phyloP scores from a whole-genome alignment of 2,888 invertebrate species.

The Loripinus fragilis region DNA sequence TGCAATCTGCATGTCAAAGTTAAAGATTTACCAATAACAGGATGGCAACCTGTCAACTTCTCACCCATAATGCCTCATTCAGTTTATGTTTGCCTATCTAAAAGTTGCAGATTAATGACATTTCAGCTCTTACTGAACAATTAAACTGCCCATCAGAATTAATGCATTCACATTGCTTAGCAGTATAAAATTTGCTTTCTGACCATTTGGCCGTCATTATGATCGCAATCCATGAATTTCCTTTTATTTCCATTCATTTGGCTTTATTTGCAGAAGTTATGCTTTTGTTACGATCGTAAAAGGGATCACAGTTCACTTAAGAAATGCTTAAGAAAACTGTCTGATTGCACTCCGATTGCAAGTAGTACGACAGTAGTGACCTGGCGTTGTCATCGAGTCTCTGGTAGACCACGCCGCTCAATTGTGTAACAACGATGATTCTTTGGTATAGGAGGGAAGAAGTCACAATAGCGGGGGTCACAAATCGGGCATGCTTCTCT shows the following conservation, averaged over 20 bases:
- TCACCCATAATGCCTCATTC: slow-evolving; percentile 21
- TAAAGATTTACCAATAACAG: slow-evolving; percentile 14
- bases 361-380: slow-evolving; percentile 6
- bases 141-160: slow-evolving; percentile 30
- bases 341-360: slow-evolving; percentile 15
- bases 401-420: slow-evolving; percentile 40
- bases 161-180: slow-evolving; percentile 17
- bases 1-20: slow-evolving; percentile 13
- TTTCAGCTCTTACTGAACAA: slow-evolving; percentile 18
- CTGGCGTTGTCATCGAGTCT: slow-evolving; percentile 9
- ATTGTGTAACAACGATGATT: slow-evolving; percentile 48
- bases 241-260: slow-evolving; percentile 27
- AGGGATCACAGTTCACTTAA: slow-evolving; percentile 19
- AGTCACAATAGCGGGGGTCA: slow-evolving; percentile 50
- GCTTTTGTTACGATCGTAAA: slow-evolving; percentile 49
- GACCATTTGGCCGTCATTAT: slow-evolving; percentile 17
- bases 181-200: slow-evolving; percentile 23
- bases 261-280: slow-evolving; percentile 46
- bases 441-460: slow-evolving; percentile 24
- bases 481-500: slow-evolving; percentile 52
- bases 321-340: slow-evolving; percentile 18
- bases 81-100: slow-evolving; percentile 19
- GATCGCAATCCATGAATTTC: slow-evolving; percentile 16
- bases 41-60: slow-evolving; percentile 18
- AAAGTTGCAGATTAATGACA: slow-evolving; percentile 11